Percentiles rank a stretch among this genome's conserved stretches.
These are phyloP conservation scores for Argyrosomus regius DNA, from an alignment of 2,797 vertebrate genomes.

Conservation along the genomic window DNA sequence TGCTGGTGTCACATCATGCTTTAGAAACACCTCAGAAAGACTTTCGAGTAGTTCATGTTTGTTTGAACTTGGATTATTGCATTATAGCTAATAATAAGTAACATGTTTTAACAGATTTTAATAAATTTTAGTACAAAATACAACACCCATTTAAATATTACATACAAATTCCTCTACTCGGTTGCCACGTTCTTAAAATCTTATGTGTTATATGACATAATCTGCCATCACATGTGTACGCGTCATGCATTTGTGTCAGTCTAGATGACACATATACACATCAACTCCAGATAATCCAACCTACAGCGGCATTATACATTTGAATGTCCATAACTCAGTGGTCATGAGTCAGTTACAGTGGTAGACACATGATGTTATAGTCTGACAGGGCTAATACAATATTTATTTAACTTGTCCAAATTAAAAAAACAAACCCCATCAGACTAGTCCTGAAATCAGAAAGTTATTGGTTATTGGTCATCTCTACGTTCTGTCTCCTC, in stretches of 20 bases:
- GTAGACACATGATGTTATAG: too few relatives aligned
- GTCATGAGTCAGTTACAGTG: too few relatives aligned
- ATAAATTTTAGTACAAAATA: background rate
- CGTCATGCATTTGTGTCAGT: background rate
- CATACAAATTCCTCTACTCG: background rate
- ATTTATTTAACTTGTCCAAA: too few relatives aligned
- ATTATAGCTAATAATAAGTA: constrained; percentile 1
- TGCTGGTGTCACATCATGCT: constrained; percentile 6
- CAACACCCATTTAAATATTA: background rate
- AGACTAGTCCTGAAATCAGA: too few relatives aligned
- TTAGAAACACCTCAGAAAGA: constrained; percentile 22
- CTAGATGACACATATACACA: background rate
- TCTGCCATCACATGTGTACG: background rate
- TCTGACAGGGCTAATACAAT: too few relatives aligned
- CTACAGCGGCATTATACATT: background rate
- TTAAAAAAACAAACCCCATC: too few relatives aligned
- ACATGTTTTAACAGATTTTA: background rate
- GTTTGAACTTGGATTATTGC: constrained; percentile 11
- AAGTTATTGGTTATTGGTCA: too few relatives aligned
- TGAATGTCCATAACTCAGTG: background rate
- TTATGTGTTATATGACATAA: background rate
- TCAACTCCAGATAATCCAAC: background rate
- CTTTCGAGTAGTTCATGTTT: constrained; percentile 17
- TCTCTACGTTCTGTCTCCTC: too few relatives aligned
- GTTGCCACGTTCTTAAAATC: background rate